phyloP scores from a whole-genome alignment of 2,888 invertebrate species.

The Cerceris ruficornis region DNA sequence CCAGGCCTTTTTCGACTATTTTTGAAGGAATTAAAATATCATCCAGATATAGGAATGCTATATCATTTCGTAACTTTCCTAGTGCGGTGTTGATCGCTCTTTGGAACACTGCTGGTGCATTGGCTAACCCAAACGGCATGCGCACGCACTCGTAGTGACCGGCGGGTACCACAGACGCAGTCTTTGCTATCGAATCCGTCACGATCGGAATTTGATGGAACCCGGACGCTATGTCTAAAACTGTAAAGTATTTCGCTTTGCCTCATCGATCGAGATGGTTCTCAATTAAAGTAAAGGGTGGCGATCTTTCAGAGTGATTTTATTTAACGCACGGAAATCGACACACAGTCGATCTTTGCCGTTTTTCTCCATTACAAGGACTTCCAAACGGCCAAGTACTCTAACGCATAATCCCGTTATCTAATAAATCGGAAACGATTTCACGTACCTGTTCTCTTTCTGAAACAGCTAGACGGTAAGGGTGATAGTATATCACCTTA shows the following conservation, averaged over 20 bases:
- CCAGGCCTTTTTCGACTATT: constrained; percentile 58
- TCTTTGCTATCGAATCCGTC: constrained; percentile 2
- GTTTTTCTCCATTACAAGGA: constrained; percentile 22
- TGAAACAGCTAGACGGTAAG: too few relatives aligned
- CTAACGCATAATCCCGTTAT: constrained; percentile 27
- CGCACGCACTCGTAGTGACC: too few relatives aligned
- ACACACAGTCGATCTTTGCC: constrained; percentile 11
- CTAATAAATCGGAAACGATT: too few relatives aligned
- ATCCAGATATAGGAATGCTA: constrained; percentile 67
- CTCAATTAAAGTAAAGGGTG: too few relatives aligned
- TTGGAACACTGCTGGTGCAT: too few relatives aligned
- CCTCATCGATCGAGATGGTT: too few relatives aligned
- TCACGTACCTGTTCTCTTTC: too few relatives aligned
- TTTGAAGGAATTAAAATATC: constrained; percentile 65
- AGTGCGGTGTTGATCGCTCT: too few relatives aligned
- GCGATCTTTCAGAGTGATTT: constrained; percentile 11
- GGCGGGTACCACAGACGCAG: constrained; percentile 18
- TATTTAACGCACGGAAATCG: too few relatives aligned
- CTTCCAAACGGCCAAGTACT: constrained; percentile 19
- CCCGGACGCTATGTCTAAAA: constrained; percentile 20
- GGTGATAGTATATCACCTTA: too few relatives aligned
- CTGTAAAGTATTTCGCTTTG: constrained; percentile 8
- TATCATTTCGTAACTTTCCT: constrained; percentile 59
- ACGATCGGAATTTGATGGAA: constrained; percentile 29
- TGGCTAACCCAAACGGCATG: too few relatives aligned